Conservation (phyloP, 2,888 invertebrate species). For the Microchrysa polita region DNA sequence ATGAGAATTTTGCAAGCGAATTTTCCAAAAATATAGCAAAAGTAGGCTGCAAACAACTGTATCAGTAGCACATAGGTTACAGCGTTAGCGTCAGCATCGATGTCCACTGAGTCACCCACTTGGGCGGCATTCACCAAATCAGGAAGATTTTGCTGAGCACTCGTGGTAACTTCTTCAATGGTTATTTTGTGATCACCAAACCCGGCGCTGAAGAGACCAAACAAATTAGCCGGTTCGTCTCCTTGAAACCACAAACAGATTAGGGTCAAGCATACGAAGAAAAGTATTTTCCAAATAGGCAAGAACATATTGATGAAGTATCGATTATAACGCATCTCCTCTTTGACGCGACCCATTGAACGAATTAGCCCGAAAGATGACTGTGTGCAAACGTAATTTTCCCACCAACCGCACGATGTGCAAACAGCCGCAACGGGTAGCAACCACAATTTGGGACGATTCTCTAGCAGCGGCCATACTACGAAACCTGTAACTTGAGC, state of each 20-base stretch:
- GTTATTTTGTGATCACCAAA: conserved; percentile 83
- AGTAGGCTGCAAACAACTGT: conserved; percentile 83
- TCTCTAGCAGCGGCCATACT: conserved; percentile 88
- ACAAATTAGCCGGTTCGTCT: conserved; percentile 80
- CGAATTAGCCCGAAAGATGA: conserved; percentile 80
- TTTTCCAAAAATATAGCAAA: conserved; percentile 93
- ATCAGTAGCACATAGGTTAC: conserved; percentile 81
- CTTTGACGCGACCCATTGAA: conserved; percentile 79
- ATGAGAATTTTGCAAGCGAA: conserved; percentile 97
- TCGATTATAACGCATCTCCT: conserved; percentile 79
- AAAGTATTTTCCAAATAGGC: conserved; percentile 87
- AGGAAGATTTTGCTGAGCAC: conserved; percentile 66
- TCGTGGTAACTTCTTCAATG: conserved; percentile 71
- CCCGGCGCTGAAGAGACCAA: conserved; percentile 76
- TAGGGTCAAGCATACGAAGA: conserved; percentile 80
- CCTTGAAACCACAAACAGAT: conserved; percentile 79
- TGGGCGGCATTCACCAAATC: conserved; percentile 81
- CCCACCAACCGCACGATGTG: conserved; percentile 97
- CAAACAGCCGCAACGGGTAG: conserved; percentile 86
- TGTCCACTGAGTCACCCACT: conserved; percentile 77
- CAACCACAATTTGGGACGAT: conserved; percentile 80
- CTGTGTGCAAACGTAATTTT: conserved; percentile 90
- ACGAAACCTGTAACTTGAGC: conserved; percentile 92
- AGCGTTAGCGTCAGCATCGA: conserved; percentile 76
- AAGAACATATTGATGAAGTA: conserved; percentile 92